A percentile compares a stretch with the other conserved stretches of the same genome.
Conservation (phyloP, 2,888 invertebrate genomes). For the Drosophila kambysellisi region DNA sequence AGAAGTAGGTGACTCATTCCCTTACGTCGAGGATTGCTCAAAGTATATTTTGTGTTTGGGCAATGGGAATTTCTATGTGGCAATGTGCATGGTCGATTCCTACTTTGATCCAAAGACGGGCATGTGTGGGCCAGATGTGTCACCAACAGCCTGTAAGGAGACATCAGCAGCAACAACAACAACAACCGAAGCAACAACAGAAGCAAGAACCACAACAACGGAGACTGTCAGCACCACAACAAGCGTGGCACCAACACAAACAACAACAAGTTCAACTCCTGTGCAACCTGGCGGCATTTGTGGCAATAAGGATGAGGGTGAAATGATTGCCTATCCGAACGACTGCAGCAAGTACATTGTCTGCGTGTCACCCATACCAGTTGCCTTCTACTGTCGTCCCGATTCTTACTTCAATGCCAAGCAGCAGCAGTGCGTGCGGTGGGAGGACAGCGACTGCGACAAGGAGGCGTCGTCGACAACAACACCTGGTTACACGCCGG, state of each 20-base stretch:
- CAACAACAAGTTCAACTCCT: slow-evolving; percentile 28
- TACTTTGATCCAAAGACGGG: slow-evolving; percentile 67
- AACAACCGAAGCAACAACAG: slow-evolving; percentile 36
- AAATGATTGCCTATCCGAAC: slow-evolving; percentile 69
- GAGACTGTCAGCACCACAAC: slow-evolving; percentile 32
- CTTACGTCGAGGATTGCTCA: slow-evolving; percentile 61
- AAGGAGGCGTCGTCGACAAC: slow-evolving; percentile 34
- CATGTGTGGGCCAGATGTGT: slow-evolving; percentile 62
- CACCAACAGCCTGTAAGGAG: slow-evolving; percentile 61
- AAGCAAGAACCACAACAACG: slow-evolving; percentile 46
- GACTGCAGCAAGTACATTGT: slow-evolving; percentile 76
- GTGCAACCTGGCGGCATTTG: slow-evolving; percentile 53
- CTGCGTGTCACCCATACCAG: slow-evolving; percentile 74
- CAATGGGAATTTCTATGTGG: slow-evolving; percentile 38
- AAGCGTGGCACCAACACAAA: slow-evolving; percentile 39
- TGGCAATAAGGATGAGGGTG: slow-evolving; percentile 50
- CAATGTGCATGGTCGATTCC: slow-evolving; percentile 56
- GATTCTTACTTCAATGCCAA: slow-evolving; percentile 62
- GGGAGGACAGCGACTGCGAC: slow-evolving; percentile 65
- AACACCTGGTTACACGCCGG: slow-evolving; percentile 49
- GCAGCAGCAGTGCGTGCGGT: slow-evolving; percentile 52
- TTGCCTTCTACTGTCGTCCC: slow-evolving; percentile 70
- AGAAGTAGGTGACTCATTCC: slow-evolving; percentile 34
- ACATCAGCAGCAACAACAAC: slow-evolving; percentile 33
- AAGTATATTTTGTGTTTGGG: slow-evolving; percentile 69